Percentiles rank a stretch among this genome's conserved stretches.
These are phyloP conservation scores for Arizona elegans DNA, from an alignment of 2,113 vertebrate genomes.

Conservation along the genomic window DNA sequence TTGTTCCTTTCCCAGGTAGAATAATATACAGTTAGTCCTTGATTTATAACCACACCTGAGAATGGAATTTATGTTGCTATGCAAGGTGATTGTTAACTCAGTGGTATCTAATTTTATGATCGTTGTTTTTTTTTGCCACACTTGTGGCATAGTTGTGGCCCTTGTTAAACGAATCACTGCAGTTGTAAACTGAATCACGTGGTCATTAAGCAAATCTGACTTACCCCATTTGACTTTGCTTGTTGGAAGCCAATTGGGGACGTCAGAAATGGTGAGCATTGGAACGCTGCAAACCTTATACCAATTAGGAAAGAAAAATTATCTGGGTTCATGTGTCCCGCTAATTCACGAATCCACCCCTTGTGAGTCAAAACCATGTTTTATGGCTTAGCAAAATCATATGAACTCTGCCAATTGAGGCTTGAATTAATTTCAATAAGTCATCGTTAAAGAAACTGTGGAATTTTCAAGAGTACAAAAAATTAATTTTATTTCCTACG, in stretches of 20 bases:
- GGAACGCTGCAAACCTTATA: not conserved
- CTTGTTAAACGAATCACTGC: not conserved
- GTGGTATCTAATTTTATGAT: not conserved
- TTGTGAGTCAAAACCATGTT: not conserved
- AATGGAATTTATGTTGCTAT: not conserved
- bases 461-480: not conserved
- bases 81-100: not conserved
- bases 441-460: not conserved
- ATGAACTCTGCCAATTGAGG: not conserved
- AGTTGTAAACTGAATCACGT: not conserved
- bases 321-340: not conserved
- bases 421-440: not conserved
- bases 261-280: not conserved
- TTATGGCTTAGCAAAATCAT: not conserved
- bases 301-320: slow-evolving; percentile 20
- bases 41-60: not conserved
- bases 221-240: not conserved
- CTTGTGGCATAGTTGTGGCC: not conserved
- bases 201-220: not conserved
- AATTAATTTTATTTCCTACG: not conserved
- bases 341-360: not conserved
- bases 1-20: not conserved
- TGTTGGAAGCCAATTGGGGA: not conserved
- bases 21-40: not conserved
- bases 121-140: not conserved